These are phyloP conservation scores for Leucophenga montana DNA, from an alignment of 2,888 invertebrate genomes.

Conservation along the genomic window DNA sequence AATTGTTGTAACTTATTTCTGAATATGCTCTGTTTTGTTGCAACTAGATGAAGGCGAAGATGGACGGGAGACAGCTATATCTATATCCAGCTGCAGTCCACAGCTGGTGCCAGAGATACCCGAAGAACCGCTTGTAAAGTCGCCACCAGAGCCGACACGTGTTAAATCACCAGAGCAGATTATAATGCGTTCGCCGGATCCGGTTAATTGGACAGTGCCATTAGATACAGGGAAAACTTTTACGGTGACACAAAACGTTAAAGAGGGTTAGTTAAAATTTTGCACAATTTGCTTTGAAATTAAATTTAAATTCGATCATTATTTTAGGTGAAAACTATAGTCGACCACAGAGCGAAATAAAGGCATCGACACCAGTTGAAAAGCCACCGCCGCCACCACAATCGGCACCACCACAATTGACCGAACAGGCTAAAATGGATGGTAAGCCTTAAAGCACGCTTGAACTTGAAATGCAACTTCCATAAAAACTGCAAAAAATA, in stretches of 20 bases:
- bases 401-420: constrained; percentile 80
- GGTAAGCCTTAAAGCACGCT: constrained; percentile 73
- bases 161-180: constrained; percentile 95
- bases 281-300: not conserved
- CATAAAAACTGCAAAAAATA: constrained; percentile 51
- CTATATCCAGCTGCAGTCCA: constrained; percentile 71
- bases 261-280: constrained; percentile 77
- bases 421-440: constrained; percentile 77
- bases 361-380: constrained; percentile 81
- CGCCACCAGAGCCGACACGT: constrained; percentile 92
- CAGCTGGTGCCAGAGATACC: constrained; percentile 68
- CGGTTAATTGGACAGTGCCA: constrained; percentile 95
- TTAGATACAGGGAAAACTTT: constrained; percentile 94
- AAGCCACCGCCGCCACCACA: constrained; percentile 79
- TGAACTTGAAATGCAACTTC: constrained; percentile 62
- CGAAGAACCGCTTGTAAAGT: constrained; percentile 86
- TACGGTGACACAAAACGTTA: constrained; percentile 93
- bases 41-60: constrained; percentile 70
- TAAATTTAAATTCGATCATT: constrained; percentile 11
- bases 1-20: constrained; percentile 27
- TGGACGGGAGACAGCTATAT: constrained; percentile 69
- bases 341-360: constrained; percentile 91
- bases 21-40: constrained; percentile 26
- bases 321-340: constrained; percentile 83
- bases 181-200: constrained; percentile 93